Evolutionary conservation across 1,140 invertebrate genomes (phyloP).

Genomic region (Drosophila pandora): DNA sequence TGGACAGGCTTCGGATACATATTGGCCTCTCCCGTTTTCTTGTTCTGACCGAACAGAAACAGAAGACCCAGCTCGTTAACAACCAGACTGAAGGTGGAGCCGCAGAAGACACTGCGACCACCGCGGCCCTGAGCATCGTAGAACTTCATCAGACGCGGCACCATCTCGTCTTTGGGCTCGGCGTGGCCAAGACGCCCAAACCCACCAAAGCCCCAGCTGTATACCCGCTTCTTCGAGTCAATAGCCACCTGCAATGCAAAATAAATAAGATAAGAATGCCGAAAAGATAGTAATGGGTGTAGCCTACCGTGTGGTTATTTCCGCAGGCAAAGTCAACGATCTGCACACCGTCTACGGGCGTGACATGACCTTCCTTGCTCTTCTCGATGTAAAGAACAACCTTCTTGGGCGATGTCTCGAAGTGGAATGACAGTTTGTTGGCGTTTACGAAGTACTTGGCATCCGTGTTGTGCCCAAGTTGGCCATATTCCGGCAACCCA

Average conservation of each 20-base stretch:
- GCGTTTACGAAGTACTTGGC: conserved; percentile 96
- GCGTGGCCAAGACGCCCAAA: conserved; percentile 96
- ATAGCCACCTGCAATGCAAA: conserved; percentile 88
- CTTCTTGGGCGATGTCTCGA: conserved; percentile 92
- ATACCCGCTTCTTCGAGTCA: conserved; percentile 93
- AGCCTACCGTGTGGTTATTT: conserved; percentile 92
- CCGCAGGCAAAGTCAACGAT: conserved; percentile 96
- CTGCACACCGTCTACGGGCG: conserved; percentile 92
- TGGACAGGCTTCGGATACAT: conserved; percentile 98
- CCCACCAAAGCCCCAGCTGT: conserved; percentile 97
- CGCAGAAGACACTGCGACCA: conserved; percentile 91
- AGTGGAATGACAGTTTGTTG: conserved; percentile 94
- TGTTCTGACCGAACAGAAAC: conserved; percentile 95
- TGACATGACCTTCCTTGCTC: conserved; percentile 93
- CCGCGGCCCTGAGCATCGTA: conserved; percentile 93
- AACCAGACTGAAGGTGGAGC: conserved; percentile 93
- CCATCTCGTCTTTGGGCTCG: conserved; percentile 95
- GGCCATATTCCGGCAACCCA: conserved; percentile 96
- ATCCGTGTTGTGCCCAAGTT: conserved; percentile 96
- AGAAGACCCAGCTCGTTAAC: conserved; percentile 91
- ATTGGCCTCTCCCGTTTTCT: conserved; percentile 95
- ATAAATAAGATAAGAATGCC: background rate
- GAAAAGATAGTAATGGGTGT: background rate
- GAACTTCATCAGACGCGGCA: conserved; percentile 95
- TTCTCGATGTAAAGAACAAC: conserved; percentile 95